Percentiles rank a stretch among this genome's conserved stretches.
Evolutionary conservation across 2,113 vertebrate genomes (phyloP).

Genomic region (human): DNA sequence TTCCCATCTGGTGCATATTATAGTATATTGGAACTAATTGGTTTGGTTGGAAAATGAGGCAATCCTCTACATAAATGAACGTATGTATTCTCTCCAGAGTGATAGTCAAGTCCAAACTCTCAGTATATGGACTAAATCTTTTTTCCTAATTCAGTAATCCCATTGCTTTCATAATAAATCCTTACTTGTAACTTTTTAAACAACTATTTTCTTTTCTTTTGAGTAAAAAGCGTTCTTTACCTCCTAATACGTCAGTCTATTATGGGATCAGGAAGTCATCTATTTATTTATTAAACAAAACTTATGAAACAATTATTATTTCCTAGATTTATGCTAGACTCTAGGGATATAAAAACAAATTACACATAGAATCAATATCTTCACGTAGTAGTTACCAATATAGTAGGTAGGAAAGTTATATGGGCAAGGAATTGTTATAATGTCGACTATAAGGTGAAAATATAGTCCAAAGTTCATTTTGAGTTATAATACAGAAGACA

Average conservation of each 20-base stretch:
- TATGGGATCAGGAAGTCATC: background rate
- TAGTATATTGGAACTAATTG: background rate
- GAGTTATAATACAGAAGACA: background rate
- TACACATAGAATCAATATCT: background rate
- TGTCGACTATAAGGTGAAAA: background rate
- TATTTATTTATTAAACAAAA: background rate
- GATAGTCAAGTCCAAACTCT: background rate
- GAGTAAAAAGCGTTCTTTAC: background rate
- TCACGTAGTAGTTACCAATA: background rate
- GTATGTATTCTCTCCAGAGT: background rate
- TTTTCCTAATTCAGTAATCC: background rate
- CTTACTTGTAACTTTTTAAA: background rate
- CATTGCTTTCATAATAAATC: background rate
- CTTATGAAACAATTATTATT: background rate
- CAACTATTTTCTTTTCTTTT: constrained; percentile 12
- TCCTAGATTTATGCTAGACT: background rate
- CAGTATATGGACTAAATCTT: background rate
- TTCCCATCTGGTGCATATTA: background rate
- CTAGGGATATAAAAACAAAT: background rate
- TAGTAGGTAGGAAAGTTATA: background rate
- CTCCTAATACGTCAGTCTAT: background rate
- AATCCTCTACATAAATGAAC: background rate
- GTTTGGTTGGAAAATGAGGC: background rate
- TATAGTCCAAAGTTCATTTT: background rate
- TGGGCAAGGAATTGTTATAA: background rate